Conservation (phyloP, 2,797 vertebrate species). For the Malacoctenus gilli region DNA sequence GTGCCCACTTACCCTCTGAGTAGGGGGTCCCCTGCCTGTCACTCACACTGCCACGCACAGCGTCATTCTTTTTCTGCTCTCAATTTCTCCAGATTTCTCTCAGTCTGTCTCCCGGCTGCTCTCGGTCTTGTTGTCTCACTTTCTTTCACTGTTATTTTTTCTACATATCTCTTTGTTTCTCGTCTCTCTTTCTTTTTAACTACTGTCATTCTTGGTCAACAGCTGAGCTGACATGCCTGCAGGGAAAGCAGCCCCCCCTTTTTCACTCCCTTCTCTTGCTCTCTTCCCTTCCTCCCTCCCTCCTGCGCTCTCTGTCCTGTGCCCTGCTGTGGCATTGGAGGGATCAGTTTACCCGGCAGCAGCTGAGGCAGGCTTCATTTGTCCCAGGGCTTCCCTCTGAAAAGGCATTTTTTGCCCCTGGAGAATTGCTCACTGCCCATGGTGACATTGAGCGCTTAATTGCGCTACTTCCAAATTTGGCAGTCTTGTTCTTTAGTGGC, state of each 20-base stretch:
- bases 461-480: constrained; percentile 72
- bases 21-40: constrained; percentile 74
- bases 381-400: constrained; percentile 74
- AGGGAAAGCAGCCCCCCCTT: constrained; percentile 41
- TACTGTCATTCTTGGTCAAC: constrained; percentile 70
- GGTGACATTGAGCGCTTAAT: constrained; percentile 76
- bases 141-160: constrained; percentile 38
- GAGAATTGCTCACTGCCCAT: constrained; percentile 67
- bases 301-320: constrained; percentile 29
- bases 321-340: constrained; percentile 64
- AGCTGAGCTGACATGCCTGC: constrained; percentile 74
- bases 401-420: constrained; percentile 74
- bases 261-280: constrained; percentile 29
- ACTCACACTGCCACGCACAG: constrained; percentile 54
- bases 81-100: constrained; percentile 21
- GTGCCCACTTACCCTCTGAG: constrained; percentile 78
- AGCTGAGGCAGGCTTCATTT: constrained; percentile 78
- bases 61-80: constrained; percentile 29
- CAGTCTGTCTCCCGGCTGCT: too few species aligned
- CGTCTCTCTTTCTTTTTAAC: constrained; percentile 47
- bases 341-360: constrained; percentile 77
- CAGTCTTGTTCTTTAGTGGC: constrained; percentile 64
- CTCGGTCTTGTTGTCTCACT: constrained; percentile 20
- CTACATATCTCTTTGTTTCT: constrained; percentile 50
- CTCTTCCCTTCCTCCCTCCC: constrained; percentile 28